Evolutionary conservation across 2,113 vertebrate species (phyloP).

Genomic region (Oncorhynchus clarkii): DNA sequence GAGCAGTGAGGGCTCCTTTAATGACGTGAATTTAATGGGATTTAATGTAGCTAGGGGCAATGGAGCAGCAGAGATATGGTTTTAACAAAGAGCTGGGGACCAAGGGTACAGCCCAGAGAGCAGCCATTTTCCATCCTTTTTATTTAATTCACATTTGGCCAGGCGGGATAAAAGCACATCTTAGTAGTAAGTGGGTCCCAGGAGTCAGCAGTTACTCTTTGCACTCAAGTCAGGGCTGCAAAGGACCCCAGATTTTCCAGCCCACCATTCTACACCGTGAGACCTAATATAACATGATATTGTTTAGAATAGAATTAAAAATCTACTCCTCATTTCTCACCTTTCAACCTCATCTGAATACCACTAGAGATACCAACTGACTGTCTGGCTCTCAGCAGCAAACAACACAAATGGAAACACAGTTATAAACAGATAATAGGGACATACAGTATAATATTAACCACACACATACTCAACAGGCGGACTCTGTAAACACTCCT

Average conservation of each 20-base stretch:
- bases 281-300: conserved; percentile 33
- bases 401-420: conserved; percentile 7
- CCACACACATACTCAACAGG: neutral
- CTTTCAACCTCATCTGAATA: conserved; percentile 22
- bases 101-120: conserved; percentile 73
- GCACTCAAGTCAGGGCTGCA: conserved; percentile 45
- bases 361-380: conserved; percentile 1
- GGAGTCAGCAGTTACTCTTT: conserved; percentile 64
- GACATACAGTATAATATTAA: neutral
- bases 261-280: conserved; percentile 30
- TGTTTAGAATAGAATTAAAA: conserved; percentile 30
- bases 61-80: conserved; percentile 80
- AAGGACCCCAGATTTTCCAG: conserved; percentile 49
- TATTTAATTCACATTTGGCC: conserved; percentile 78
- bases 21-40: conserved; percentile 86
- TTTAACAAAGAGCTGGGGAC: conserved; percentile 82
- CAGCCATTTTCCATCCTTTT: conserved; percentile 75
- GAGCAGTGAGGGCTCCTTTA: conserved; percentile 76
- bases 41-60: conserved; percentile 84
- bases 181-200: conserved; percentile 67
- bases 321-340: conserved; percentile 18
- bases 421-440: neutral
- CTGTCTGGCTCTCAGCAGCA: neutral
- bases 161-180: conserved; percentile 67
- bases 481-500: neutral